Evolutionary conservation across 2,888 invertebrate genomes (phyloP), one percentile per base, ranked within the genome.

Genomic region (Eumacrocentrus americanus): DNA sequence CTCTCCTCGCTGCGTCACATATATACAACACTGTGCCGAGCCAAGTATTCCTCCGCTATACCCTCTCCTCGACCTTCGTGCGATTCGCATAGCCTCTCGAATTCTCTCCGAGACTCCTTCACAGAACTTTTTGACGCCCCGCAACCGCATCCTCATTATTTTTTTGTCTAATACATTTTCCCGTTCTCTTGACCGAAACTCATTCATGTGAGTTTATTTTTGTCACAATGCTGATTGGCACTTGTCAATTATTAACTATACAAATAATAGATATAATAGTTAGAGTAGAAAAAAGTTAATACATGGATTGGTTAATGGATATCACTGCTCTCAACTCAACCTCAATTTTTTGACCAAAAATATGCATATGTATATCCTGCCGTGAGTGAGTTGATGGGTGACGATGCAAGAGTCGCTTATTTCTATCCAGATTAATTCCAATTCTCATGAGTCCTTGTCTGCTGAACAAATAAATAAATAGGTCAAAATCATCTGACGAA

Each of bases 21-120:
- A 37, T 42, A 40, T 52, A 35, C 42, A 9, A 29, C 25, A n/a
- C 35, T 48, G 35, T 50, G 50, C 38, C 22, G 42, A 53, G 59
- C 50, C 22, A 50, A 53, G 59, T 50, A 58, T 61, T 52, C 55
- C 34, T 40, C 40, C 37, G 40, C 50, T 67, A 67, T 64, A 68
- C 68, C 67, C 66, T 44, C 58, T 58, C 64, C 65, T 61, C 55
- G 61, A 69, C 35, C 51, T 55, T 62, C 65, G 74, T 77, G n/a
- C n/a, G 75, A 78, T 77, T 76, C 76, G 74, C 72, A 71, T 46
- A 22, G 70, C 72, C 72, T 75, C 73, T 76, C 72, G 71, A 75
- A 75, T 76, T 75, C 73, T 75, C 71, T 70, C 71, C 69, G 64
- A 71, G 69, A 68, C 68, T 67, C 63, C 64, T 70, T 70, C 67